phyloP scores from a whole-genome alignment of 2,888 invertebrate species.

The Agrochola lota region DNA sequence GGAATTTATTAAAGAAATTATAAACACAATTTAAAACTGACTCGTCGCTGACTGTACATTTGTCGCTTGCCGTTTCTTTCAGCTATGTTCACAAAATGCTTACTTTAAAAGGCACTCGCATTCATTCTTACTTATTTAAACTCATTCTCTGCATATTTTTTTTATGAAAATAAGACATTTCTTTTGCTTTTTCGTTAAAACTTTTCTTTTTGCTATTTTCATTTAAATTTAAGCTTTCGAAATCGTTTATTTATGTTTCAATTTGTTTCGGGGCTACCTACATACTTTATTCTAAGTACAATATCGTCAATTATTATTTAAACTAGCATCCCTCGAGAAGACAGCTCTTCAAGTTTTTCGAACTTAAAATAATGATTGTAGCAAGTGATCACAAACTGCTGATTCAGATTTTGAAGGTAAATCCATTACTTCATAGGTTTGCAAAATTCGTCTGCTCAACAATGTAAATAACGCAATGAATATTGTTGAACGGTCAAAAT shows the following conservation, averaged over 20 bases:
- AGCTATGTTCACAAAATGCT: constrained; percentile 36
- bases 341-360: no score
- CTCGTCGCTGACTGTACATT: constrained; percentile 19
- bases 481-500: no score
- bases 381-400: no score
- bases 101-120: constrained; percentile 10
- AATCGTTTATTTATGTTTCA: not conserved
- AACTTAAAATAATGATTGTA: not conserved
- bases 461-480: no score
- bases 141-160: not conserved
- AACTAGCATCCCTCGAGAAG: not conserved
- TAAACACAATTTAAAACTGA: not conserved
- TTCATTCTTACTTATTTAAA: constrained; percentile 33
- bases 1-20: not conserved
- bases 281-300: not conserved
- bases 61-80: not conserved
- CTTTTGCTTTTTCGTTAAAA: not conserved
- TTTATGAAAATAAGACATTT: constrained; percentile 22
- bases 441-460: no score
- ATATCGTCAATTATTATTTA: not conserved
- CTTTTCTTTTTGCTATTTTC: not conserved
- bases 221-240: no score
- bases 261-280: not conserved
- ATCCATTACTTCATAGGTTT: no score
- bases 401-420: no score